These are phyloP conservation scores for Noctua comes DNA, from an alignment of 2,888 invertebrate genomes.

Conservation along the genomic window DNA sequence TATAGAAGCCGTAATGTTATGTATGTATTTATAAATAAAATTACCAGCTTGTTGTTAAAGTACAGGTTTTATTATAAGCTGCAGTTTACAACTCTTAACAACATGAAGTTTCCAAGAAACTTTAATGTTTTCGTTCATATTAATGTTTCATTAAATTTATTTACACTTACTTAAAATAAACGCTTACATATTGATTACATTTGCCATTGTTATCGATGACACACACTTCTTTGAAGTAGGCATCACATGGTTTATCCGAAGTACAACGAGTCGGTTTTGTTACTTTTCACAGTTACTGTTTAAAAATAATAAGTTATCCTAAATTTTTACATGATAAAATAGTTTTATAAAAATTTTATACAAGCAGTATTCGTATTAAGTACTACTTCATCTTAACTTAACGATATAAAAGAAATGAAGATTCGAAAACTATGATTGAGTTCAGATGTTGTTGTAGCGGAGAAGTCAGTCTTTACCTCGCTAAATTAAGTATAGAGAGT, in stretches of 20 bases:
- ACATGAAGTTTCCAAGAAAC: slow-evolving; percentile 88
- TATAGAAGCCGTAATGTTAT: background rate
- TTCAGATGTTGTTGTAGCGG: slow-evolving; percentile 75
- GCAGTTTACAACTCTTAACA: slow-evolving; percentile 87
- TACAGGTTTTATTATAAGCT: slow-evolving; percentile 87
- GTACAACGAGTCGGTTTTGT: slow-evolving; percentile 64
- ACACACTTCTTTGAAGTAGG: slow-evolving; percentile 84
- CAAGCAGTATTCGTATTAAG: slow-evolving; percentile 73
- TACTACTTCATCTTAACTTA: slow-evolving; percentile 64
- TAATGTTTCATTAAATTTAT: slow-evolving; percentile 77
- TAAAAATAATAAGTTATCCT: slow-evolving; percentile 67
- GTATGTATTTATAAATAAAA: slow-evolving; percentile 39
- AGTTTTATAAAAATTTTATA: slow-evolving; percentile 78
- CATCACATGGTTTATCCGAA: slow-evolving; percentile 72
- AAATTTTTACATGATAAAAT: slow-evolving; percentile 79
- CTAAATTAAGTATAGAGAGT: slow-evolving; percentile 77
- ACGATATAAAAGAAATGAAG: slow-evolving; percentile 63
- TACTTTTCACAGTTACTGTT: slow-evolving; percentile 67
- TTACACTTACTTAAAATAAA: slow-evolving; percentile 76
- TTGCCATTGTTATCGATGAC: slow-evolving; percentile 66
- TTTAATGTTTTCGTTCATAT: slow-evolving; percentile 75
- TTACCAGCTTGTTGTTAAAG: slow-evolving; percentile 71
- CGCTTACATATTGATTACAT: slow-evolving; percentile 71
- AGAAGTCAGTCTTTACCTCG: slow-evolving; percentile 89
- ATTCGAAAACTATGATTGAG: slow-evolving; percentile 68